These are phyloP conservation scores for Idaea dimidiata DNA, from an alignment of 2,888 invertebrate genomes.

Conservation along the genomic window DNA sequence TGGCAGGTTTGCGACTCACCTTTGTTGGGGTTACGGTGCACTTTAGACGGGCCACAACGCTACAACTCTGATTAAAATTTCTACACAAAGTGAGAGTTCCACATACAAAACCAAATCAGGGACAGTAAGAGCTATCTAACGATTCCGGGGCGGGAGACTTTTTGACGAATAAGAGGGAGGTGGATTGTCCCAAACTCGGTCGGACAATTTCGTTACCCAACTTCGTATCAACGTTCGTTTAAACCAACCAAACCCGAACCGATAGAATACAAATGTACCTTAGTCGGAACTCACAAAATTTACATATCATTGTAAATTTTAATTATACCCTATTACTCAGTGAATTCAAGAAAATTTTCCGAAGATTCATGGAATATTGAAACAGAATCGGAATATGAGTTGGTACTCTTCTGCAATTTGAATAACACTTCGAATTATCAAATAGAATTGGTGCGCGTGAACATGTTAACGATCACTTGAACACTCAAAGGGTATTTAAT, in stretches of 20 bases:
- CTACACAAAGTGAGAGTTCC: conserved; percentile 45
- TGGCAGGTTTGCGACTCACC: not conserved
- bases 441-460: conserved; percentile 4
- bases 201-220: conserved; percentile 54
- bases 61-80: conserved; percentile 37
- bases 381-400: not conserved
- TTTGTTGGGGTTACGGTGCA: not conserved
- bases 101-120: conserved; percentile 62
- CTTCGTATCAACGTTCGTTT: conserved; percentile 49
- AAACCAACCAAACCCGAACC: not conserved
- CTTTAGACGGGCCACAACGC: not conserved
- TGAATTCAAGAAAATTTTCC: not conserved
- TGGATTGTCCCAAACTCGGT: conserved; percentile 39
- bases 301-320: too few species aligned
- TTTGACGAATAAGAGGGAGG: conserved; percentile 57
- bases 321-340: not conserved
- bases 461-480: conserved; percentile 9
- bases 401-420: not conserved
- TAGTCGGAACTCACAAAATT: conserved; percentile 11
- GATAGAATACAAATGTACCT: too few species aligned
- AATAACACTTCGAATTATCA: not conserved
- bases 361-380: not conserved
- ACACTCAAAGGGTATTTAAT: conserved; percentile 17
- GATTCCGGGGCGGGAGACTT: conserved; percentile 47
- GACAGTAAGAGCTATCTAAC: conserved; percentile 54